Conservation (phyloP, 1,140 invertebrate species). For the Ostrea edulis region DNA sequence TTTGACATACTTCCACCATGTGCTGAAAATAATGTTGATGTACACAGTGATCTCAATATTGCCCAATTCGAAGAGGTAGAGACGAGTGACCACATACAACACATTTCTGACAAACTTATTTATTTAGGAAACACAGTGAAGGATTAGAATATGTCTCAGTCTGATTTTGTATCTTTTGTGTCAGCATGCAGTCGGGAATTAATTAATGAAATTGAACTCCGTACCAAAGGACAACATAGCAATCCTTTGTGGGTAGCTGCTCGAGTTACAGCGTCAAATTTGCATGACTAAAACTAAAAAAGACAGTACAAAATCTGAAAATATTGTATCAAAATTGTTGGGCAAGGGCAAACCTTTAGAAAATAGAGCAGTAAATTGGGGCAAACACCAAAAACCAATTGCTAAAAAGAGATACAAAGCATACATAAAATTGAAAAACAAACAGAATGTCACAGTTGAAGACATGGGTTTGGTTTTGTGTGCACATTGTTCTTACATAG, state of each 20-base stretch:
- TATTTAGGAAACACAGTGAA: conserved; percentile 24
- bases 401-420: no score
- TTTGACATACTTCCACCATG: no score
- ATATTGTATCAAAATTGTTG: not conserved
- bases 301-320: conserved; percentile 7
- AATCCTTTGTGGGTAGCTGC: conserved; percentile 25
- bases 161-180: conserved; percentile 14
- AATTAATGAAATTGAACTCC: no score
- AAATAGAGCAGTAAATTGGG: not conserved
- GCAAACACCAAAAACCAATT: no score
- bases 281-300: conserved; percentile 44
- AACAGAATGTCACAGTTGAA: no score
- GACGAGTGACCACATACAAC: no score
- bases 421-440: no score
- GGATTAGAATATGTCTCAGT: conserved; percentile 34
- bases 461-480: no score
- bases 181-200: conserved; percentile 25
- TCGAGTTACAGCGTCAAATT: conserved; percentile 46
- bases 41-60: no score
- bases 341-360: not conserved
- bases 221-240: conserved; percentile 43
- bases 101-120: conserved; percentile 46
- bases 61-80: no score
- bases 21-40: no score
- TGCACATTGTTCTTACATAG: no score